Conservation (phyloP, 2,888 invertebrate species). For the Camptogramma bilineatum region DNA sequence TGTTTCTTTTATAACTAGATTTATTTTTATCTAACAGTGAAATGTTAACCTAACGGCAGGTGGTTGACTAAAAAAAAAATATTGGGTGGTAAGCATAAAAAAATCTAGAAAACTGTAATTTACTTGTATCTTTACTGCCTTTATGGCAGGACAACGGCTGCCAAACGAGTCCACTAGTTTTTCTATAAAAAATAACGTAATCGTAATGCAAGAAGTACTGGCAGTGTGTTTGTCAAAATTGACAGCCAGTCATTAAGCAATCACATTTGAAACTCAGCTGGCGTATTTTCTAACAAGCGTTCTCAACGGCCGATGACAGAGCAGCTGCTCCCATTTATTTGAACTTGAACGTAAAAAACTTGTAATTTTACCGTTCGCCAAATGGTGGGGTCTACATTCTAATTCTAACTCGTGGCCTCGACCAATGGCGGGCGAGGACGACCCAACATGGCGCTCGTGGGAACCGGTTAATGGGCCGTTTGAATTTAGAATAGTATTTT, state of each 20-base stretch:
- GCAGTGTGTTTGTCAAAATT: constrained; percentile 13
- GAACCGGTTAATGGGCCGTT: constrained; percentile 84
- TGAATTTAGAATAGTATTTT: constrained; percentile 85
- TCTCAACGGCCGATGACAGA: constrained; percentile 48
- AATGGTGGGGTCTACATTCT: constrained; percentile 85
- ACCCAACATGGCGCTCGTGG: constrained; percentile 83
- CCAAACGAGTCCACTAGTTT: neutral
- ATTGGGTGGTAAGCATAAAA: no score
- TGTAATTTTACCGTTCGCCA: constrained; percentile 82
- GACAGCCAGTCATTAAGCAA: constrained; percentile 10
- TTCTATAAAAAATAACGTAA: neutral
- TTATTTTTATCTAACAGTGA: no score
- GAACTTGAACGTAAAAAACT: constrained; percentile 76
- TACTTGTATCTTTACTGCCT: no score
- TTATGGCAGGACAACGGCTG: no score
- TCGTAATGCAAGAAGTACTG: neutral
- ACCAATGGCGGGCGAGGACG: constrained; percentile 84
- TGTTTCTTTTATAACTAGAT: no score
- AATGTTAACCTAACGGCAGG: no score
- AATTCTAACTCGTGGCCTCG: constrained; percentile 83
- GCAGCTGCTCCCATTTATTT: constrained; percentile 76
- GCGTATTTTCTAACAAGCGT: constrained; percentile 47
- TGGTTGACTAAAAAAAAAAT: no score
- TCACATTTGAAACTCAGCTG: constrained; percentile 2
- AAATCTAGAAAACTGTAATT: no score